Conservation (phyloP, 2,113 vertebrate genomes). For the Lonchura striata region DNA sequence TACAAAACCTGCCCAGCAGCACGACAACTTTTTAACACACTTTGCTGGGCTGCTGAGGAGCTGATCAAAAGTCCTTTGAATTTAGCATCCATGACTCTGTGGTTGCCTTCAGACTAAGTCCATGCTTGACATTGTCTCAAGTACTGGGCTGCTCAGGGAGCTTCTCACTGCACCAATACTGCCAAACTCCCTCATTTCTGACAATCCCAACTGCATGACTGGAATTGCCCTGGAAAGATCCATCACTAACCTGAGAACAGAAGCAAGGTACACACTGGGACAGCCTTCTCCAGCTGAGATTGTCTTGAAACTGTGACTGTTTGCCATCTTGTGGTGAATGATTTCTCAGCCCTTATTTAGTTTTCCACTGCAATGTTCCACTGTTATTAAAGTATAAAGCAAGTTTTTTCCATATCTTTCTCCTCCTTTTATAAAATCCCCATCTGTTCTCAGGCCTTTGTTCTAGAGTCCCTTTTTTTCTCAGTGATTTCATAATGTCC, state of each 20-base stretch:
- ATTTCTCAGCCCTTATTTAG: neutral
- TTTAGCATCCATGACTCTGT: rapidly evolving
- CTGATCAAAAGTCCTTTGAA: rapidly evolving
- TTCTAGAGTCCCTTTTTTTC: neutral
- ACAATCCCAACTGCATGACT: neutral
- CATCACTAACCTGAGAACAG: neutral
- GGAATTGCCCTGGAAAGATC: neutral
- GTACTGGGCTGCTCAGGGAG: neutral
- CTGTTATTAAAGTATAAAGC: neutral
- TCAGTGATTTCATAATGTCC: neutral
- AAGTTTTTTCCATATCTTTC: neutral
- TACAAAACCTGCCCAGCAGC: neutral
- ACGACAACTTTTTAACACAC: rapidly evolving
- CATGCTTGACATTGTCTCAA: neutral
- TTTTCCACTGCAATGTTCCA: neutral
- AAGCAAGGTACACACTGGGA: neutral
- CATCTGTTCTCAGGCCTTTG: neutral
- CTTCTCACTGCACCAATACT: neutral
- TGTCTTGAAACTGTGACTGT: neutral
- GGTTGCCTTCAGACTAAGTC: neutral
- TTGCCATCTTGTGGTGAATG: conserved; percentile 44
- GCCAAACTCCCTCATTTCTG: neutral
- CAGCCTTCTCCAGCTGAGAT: neutral
- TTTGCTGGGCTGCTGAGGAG: neutral
- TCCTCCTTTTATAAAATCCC: neutral